A percentile compares a stretch with the other conserved stretches of the same genome.
Conservation (phyloP, 2,113 vertebrate genomes). For the Myotis lucifugus region DNA sequence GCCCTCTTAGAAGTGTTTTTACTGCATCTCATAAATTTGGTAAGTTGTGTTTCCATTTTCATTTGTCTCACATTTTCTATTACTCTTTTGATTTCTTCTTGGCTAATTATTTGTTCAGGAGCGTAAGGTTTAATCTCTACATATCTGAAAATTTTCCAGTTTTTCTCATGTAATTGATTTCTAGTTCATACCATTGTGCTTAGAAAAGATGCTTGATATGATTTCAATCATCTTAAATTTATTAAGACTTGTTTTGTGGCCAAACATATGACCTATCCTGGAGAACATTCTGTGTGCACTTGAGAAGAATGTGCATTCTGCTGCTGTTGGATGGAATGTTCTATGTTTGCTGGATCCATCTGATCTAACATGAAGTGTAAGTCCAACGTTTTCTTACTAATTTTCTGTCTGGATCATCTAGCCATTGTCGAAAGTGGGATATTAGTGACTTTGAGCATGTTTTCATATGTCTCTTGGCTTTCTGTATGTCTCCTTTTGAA, state of each 20-base stretch:
- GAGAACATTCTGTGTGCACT: background rate
- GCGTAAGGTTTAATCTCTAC: background rate
- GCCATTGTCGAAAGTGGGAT: background rate
- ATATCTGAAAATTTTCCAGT: no score
- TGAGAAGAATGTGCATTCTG: background rate
- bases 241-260: background rate
- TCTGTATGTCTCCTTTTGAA: no score
- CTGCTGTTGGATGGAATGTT: no score
- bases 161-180: background rate
- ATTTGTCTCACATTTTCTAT: background rate
- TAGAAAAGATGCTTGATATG: background rate
- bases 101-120: background rate
- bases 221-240: background rate
- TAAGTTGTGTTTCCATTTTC: background rate
- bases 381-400: background rate
- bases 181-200: background rate
- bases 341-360: background rate
- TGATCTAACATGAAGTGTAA: background rate
- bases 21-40: background rate
- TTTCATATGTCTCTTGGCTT: no score
- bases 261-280: background rate
- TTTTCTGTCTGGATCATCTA: background rate
- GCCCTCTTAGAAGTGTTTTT: background rate
- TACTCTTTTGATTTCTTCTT: background rate
- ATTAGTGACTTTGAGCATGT: no score